Percentiles rank a stretch among this genome's conserved stretches.
Evolutionary conservation across 2,113 vertebrate species (phyloP).

Genomic region (Chloropsis cyanopogon): DNA sequence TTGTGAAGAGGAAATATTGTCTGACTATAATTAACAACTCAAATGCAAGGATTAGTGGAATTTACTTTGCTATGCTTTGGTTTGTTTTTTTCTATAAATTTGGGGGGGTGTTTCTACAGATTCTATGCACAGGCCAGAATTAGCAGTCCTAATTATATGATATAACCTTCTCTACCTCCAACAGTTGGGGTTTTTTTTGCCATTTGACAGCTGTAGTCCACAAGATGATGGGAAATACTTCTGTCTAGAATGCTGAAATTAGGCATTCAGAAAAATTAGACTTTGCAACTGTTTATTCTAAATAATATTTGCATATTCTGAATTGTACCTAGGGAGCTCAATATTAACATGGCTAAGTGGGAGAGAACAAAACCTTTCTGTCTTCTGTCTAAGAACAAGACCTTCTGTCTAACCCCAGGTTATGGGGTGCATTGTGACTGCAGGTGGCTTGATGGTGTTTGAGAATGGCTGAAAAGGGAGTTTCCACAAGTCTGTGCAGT

Average conservation of each 20-base stretch:
- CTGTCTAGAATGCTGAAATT: not conserved
- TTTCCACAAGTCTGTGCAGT: not conserved
- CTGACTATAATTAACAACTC: not conserved
- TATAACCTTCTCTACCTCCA: not conserved
- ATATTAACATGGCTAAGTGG: not conserved
- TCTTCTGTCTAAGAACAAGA: not conserved
- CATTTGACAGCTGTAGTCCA: not conserved
- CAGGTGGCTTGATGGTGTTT: not conserved
- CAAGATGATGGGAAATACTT: not conserved
- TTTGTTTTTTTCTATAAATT: not conserved
- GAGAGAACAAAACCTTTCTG: not conserved
- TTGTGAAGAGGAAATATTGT: not conserved
- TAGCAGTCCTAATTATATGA: not conserved
- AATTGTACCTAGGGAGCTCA: not conserved
- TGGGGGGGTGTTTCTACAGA: too few species aligned
- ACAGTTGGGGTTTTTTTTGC: not conserved
- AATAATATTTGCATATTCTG: not conserved
- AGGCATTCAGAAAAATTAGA: not conserved
- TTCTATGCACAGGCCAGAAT: not conserved
- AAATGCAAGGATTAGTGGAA: not conserved
- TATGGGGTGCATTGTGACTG: not conserved
- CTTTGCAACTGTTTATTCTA: not conserved
- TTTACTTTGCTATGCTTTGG: not conserved
- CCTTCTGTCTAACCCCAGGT: too few species aligned
- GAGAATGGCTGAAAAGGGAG: not conserved